phyloP scores from a whole-genome alignment of 2,113 vertebrate species.

The Euleptes europaea region DNA sequence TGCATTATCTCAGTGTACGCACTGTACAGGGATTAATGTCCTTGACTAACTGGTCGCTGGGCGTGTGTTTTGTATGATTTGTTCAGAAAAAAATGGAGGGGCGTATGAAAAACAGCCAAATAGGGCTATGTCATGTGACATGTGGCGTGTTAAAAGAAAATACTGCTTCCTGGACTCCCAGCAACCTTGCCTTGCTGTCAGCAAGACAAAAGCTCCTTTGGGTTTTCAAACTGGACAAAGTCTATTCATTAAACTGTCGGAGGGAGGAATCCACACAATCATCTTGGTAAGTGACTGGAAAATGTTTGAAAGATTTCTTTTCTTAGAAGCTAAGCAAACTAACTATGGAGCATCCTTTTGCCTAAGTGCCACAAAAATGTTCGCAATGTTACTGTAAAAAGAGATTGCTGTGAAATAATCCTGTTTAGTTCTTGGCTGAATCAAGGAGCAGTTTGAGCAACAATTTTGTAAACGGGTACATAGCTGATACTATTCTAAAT shows the following conservation, averaged over 20 bases:
- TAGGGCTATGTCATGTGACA: neutral
- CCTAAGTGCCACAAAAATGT: neutral
- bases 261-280: neutral
- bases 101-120: neutral
- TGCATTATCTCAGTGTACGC: neutral
- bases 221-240: neutral
- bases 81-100: neutral
- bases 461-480: neutral
- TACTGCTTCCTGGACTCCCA: neutral
- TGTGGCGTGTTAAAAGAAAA: neutral
- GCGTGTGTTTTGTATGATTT: neutral
- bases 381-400: neutral
- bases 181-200: neutral
- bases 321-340: neutral
- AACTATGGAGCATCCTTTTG: neutral
- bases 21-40: no score
- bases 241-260: neutral
- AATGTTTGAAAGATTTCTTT: neutral
- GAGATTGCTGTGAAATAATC: neutral
- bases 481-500: neutral
- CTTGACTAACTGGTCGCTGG: neutral
- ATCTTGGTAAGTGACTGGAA: conserved; percentile 6
- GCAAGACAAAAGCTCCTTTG: neutral
- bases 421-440: neutral
- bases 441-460: neutral